Percentiles rank a stretch among this genome's conserved stretches.
phyloP scores from a whole-genome alignment of 1,140 invertebrate species.

The Sweltsa coloradensis region DNA sequence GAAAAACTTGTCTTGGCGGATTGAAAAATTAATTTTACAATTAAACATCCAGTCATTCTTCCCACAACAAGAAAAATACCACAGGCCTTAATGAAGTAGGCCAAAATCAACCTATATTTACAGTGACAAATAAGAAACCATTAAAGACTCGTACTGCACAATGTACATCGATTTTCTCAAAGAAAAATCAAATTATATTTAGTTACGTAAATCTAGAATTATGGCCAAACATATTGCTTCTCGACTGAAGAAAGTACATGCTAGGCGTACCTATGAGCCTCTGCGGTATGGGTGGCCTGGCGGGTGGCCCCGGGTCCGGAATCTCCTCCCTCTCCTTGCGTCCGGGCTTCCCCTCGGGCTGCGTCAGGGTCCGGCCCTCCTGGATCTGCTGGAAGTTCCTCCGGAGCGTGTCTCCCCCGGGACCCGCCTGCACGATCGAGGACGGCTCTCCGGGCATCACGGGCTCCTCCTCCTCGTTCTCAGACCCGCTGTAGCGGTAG shows the following conservation, averaged over 20 bases:
- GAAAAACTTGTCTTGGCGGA: too few relatives aligned
- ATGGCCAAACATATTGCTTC: not conserved
- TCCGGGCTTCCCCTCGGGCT: slow-evolving; percentile 24
- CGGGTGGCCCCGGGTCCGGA: slow-evolving; percentile 68
- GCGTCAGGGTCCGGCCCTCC: slow-evolving; percentile 58
- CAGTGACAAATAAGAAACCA: not conserved
- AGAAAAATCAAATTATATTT: not conserved
- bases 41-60: too few relatives aligned
- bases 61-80: too few relatives aligned
- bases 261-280: slow-evolving; percentile 64
- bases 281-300: slow-evolving; percentile 73
- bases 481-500: slow-evolving; percentile 74
- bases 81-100: not conserved
- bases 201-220: not conserved
- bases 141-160: not conserved
- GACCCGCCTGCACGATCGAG: slow-evolving; percentile 78
- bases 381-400: slow-evolving; percentile 96
- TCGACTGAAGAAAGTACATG: not conserved
- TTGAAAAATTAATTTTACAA: too few relatives aligned
- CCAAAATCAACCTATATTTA: not conserved
- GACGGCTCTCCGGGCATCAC: slow-evolving; percentile 76
- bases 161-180: not conserved
- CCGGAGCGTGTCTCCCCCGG: slow-evolving; percentile 80
- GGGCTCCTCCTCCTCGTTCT: slow-evolving; percentile 79
- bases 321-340: slow-evolving; percentile 36